These are phyloP conservation scores for Drosophila crucigera DNA, from an alignment of 2,888 invertebrate genomes.

Conservation along the genomic window DNA sequence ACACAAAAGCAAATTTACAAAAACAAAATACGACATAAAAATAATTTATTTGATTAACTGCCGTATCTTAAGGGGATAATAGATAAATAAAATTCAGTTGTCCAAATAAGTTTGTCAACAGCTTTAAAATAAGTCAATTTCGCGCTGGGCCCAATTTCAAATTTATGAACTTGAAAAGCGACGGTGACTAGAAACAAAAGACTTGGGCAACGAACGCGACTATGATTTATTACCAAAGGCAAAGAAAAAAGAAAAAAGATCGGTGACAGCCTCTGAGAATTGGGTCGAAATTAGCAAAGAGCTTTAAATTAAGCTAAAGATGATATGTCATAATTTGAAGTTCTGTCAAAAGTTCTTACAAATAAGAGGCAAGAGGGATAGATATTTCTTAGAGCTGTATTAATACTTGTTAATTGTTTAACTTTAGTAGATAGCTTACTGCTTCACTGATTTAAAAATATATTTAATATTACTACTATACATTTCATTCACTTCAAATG, in stretches of 20 bases:
- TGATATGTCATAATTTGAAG: slow-evolving; percentile 34
- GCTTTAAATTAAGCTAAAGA: slow-evolving; percentile 33
- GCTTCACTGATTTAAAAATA: background rate
- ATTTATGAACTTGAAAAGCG: slow-evolving; percentile 69
- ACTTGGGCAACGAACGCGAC: slow-evolving; percentile 49
- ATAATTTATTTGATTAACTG: slow-evolving; percentile 38
- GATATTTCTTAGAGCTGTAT: background rate
- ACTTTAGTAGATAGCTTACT: background rate
- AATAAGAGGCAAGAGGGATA: background rate
- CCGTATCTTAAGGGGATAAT: slow-evolving; percentile 8
- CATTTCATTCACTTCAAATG: slow-evolving; percentile 9
- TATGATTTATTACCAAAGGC: slow-evolving; percentile 67
- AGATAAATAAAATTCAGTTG: slow-evolving; percentile 7
- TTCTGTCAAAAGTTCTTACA: slow-evolving; percentile 2
- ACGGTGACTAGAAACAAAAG: slow-evolving; percentile 41
- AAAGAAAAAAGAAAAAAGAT: slow-evolving; percentile 22
- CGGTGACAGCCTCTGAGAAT: slow-evolving; percentile 66
- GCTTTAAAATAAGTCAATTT: slow-evolving; percentile 40
- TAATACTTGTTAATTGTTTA: too few species aligned
- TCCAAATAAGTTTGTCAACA: slow-evolving; percentile 13
- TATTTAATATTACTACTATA: background rate
- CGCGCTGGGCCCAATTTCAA: slow-evolving; percentile 44
- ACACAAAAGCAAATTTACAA: slow-evolving; percentile 22
- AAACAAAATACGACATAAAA: slow-evolving; percentile 30
- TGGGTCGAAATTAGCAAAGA: slow-evolving; percentile 74